Evolutionary conservation across 2,888 invertebrate genomes (phyloP).

Genomic region (Myathropa florea): DNA sequence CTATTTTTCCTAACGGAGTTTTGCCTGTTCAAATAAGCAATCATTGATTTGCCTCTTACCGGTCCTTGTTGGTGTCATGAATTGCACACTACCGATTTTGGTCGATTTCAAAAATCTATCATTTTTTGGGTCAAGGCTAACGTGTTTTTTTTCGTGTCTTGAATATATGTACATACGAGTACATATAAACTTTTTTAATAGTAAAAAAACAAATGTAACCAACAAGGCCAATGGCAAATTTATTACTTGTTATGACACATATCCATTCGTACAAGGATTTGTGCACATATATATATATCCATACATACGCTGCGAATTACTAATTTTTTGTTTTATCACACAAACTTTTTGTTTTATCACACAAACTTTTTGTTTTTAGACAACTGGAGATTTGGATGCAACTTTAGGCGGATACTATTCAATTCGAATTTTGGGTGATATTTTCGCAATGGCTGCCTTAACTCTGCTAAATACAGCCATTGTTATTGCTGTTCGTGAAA

Average conservation of each 20-base stretch:
- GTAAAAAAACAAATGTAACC: background rate
- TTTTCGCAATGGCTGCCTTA: constrained; percentile 88
- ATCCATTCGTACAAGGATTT: no score
- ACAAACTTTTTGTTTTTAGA: constrained; percentile 72
- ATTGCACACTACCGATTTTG: background rate
- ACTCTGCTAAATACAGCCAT: constrained; percentile 88
- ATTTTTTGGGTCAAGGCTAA: background rate
- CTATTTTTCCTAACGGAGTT: background rate
- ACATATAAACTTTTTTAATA: background rate
- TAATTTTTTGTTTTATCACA: no score
- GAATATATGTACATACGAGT: background rate
- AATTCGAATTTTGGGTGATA: constrained; percentile 87
- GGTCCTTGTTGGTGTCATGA: background rate
- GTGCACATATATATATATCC: background rate
- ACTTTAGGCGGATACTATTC: constrained; percentile 88
- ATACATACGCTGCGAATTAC: no score
- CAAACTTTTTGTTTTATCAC: no score
- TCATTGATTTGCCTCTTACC: background rate
- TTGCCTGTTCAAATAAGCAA: background rate
- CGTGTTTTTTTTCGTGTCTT: background rate
- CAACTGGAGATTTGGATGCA: constrained; percentile 84
- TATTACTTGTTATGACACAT: no score
- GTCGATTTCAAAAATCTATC: no score
- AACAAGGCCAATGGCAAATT: background rate
- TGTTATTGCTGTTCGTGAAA: constrained; percentile 91